Evolutionary conservation across 2,888 invertebrate genomes (phyloP).

Genomic region (Sinelater perroti): DNA sequence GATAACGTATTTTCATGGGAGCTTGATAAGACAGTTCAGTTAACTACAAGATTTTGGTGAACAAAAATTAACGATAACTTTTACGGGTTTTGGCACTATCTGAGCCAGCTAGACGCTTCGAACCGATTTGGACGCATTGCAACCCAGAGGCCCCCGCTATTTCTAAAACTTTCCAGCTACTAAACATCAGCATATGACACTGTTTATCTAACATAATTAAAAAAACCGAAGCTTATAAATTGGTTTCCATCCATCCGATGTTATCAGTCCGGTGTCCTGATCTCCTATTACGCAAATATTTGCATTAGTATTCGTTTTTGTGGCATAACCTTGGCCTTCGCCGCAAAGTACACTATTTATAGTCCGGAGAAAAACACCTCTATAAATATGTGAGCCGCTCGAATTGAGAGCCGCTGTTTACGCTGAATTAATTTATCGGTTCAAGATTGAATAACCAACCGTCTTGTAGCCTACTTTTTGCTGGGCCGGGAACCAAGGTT

Average conservation of each 20-base stretch:
- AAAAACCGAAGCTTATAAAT: too few species aligned
- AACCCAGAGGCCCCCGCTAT: too few species aligned
- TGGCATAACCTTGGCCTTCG: constrained; percentile 21
- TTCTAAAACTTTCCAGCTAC: too few species aligned
- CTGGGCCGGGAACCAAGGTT: background rate
- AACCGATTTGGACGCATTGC: too few species aligned
- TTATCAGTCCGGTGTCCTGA: background rate
- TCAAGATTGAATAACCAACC: constrained; percentile 1
- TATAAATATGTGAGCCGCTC: background rate
- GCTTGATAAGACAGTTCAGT: too few species aligned
- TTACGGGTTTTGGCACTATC: too few species aligned
- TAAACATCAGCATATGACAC: too few species aligned
- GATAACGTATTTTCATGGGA: too few species aligned
- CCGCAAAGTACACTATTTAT: constrained; percentile 20
- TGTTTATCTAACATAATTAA: too few species aligned
- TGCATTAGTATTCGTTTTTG: background rate
- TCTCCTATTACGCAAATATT: constrained; percentile 2
- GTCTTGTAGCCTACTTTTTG: background rate
- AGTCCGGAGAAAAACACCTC: constrained; percentile 12
- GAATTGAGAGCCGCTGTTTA: background rate
- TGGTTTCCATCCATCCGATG: background rate
- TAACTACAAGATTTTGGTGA: too few species aligned
- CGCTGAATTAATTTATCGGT: background rate
- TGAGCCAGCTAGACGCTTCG: too few species aligned
- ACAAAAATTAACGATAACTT: too few species aligned